A percentile compares a stretch with the other conserved stretches of the same genome.
Conservation (phyloP, 2,888 invertebrate species). For the Criorhina ranunculi region DNA sequence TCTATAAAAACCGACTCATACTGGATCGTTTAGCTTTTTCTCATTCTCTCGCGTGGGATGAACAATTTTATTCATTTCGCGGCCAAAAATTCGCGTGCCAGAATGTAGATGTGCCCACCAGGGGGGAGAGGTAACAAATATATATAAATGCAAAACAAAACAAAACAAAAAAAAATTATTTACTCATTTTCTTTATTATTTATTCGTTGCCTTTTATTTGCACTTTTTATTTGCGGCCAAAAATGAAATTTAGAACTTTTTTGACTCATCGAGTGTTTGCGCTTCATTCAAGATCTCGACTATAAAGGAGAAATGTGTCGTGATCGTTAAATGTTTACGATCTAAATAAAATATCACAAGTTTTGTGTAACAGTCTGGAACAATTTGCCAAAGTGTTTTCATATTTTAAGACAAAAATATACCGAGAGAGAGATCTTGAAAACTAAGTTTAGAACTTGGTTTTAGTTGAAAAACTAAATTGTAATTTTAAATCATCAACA, state of each 20-base stretch:
- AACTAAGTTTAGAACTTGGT: too few species aligned
- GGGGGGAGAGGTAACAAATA: too few species aligned
- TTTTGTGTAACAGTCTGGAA: neutral
- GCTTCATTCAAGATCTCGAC: neutral
- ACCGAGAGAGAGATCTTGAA: neutral
- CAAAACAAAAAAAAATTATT: neutral
- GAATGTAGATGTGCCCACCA: too few species aligned
- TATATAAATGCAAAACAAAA: neutral
- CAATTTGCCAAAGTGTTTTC: too few species aligned
- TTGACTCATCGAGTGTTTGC: conserved; percentile 17
- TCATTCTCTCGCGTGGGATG: conserved; percentile 44
- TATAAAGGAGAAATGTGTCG: conserved; percentile 30
- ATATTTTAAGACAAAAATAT: too few species aligned
- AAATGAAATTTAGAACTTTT: conserved; percentile 34
- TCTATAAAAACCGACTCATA: neutral
- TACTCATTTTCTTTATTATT: conserved; percentile 27
- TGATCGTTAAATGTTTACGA: conserved; percentile 47
- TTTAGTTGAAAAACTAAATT: too few species aligned
- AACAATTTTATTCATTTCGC: conserved; percentile 43
- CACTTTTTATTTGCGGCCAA: neutral
- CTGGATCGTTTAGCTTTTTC: conserved; percentile 1
- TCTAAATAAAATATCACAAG: neutral
- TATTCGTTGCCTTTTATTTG: conserved; percentile 8
- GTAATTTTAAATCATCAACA: too few species aligned
- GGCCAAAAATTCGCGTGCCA: conserved; percentile 62